Conservation (phyloP, 2,113 vertebrate species). For the Budorcas taxicolor region DNA sequence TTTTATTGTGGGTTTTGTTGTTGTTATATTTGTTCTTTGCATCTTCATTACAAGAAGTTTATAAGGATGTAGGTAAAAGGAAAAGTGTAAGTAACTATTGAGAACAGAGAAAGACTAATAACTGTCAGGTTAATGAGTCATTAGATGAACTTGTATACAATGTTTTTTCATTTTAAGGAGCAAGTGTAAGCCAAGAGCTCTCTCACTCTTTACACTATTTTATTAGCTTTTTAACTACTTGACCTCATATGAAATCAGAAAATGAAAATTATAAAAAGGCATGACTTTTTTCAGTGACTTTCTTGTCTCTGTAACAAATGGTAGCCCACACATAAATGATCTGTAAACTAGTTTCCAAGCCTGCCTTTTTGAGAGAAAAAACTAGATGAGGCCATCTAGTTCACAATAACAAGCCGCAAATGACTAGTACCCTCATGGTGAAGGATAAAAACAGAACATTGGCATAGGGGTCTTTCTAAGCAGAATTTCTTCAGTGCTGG, state of each 20-base stretch:
- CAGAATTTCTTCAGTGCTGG: not conserved
- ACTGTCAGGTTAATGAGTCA: not conserved
- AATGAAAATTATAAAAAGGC: not conserved
- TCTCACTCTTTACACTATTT: not conserved
- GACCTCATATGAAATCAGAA: not conserved
- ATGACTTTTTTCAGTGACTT: not conserved
- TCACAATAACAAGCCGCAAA: not conserved
- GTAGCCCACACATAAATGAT: not conserved
- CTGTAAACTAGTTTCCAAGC: not conserved
- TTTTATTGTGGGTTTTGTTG: not conserved
- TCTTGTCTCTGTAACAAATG: not conserved
- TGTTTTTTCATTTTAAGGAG: not conserved
- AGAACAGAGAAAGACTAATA: not conserved
- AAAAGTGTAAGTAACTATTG: not conserved
- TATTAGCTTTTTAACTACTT: not conserved
- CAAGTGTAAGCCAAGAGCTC: not conserved
- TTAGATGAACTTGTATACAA: not conserved
- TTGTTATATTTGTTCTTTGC: not conserved
- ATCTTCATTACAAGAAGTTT: conserved; percentile 9
- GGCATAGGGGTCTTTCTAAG: not conserved
- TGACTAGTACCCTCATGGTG: not conserved
- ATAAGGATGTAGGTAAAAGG: not conserved
- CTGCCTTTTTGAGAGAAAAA: not conserved
- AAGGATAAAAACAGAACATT: not conserved
- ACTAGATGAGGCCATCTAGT: not conserved